Evolutionary conservation across 2,113 vertebrate genomes (phyloP).

Genomic region (Panthera uncia): DNA sequence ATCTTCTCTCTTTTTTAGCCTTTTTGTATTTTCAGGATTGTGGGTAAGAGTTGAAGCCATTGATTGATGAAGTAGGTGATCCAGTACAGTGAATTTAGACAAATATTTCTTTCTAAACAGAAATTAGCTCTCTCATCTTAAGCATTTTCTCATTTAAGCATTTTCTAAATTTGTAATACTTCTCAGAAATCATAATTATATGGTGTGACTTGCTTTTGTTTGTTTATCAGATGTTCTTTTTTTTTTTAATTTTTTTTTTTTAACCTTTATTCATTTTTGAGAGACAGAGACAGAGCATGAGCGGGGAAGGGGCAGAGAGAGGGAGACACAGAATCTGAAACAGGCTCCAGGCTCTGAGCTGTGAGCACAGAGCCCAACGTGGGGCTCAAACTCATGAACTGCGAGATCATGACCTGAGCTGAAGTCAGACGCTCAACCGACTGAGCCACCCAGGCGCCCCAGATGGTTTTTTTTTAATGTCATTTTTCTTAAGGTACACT

Average conservation of each 20-base stretch:
- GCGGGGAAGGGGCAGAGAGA: no score
- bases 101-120: slow-evolving; percentile 20
- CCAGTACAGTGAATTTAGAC: slow-evolving; percentile 1
- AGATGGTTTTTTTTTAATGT: background rate
- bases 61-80: background rate
- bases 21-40: background rate
- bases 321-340: no score
- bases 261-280: no score
- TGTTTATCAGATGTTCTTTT: background rate
- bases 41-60: background rate
- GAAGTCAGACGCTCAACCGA: no score
- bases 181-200: slow-evolving; percentile 6
- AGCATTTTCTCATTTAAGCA: background rate
- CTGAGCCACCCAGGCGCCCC: no score
- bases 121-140: slow-evolving; percentile 11
- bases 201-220: background rate
- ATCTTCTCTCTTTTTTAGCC: background rate
- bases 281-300: no score
- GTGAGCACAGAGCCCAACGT: no score
- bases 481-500: background rate
- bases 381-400: no score
- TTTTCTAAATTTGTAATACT: slow-evolving; percentile 17
- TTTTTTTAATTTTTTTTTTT: no score
- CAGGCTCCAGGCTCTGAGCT: no score
- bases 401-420: no score